Percentiles rank a stretch among this genome's conserved stretches.
Conservation (phyloP, 2,888 invertebrate species). For the Luperina nickerlii region DNA sequence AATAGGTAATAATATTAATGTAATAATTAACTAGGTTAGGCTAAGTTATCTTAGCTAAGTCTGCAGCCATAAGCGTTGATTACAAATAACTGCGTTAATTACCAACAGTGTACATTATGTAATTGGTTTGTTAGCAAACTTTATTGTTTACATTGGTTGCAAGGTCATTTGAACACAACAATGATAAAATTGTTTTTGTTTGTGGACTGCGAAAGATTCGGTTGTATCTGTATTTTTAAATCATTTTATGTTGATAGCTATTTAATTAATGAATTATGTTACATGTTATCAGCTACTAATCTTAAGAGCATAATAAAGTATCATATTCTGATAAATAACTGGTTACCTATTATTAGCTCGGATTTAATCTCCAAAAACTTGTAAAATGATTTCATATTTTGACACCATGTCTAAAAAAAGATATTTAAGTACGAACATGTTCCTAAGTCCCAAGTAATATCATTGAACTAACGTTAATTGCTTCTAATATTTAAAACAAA, state of each 20-base stretch:
- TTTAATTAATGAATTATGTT: slow-evolving; percentile 19
- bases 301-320: background rate
- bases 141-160: slow-evolving; percentile 51
- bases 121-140: slow-evolving; percentile 45
- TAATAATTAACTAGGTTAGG: slow-evolving; percentile 59
- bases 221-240: slow-evolving; percentile 8
- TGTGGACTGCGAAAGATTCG: slow-evolving; percentile 9
- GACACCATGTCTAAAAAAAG: background rate
- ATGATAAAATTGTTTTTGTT: slow-evolving; percentile 46
- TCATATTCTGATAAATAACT: background rate
- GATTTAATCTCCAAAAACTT: background rate
- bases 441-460: background rate
- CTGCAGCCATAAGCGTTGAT: slow-evolving; percentile 41
- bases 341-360: background rate
- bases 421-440: background rate
- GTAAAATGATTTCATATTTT: background rate
- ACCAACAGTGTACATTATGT: slow-evolving; percentile 37
- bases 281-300: background rate
- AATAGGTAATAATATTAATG: slow-evolving; percentile 45
- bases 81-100: slow-evolving; percentile 53
- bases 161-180: slow-evolving; percentile 34
- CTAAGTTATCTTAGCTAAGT: slow-evolving; percentile 56
- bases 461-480: slow-evolving; percentile 10
- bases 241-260: background rate
- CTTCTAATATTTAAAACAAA: slow-evolving; percentile 20